Evolutionary conservation across 2,113 vertebrate species (phyloP).

Genomic region (Dasyprocta punctata): DNA sequence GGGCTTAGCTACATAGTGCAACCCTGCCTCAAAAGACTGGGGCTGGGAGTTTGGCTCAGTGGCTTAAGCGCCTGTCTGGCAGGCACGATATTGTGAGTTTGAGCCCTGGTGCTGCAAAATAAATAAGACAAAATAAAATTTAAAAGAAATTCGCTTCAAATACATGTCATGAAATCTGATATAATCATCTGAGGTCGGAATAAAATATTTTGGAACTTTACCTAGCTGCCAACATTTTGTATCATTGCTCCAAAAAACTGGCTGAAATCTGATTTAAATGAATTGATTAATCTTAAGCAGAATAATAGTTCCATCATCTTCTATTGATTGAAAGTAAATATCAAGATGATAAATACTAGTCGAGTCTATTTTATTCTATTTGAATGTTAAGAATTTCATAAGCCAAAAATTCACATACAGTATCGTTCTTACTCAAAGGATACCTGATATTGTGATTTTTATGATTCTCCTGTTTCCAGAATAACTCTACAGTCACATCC

Average conservation of each 20-base stretch:
- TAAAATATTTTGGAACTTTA: constrained; percentile 1
- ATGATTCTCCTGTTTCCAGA: constrained; percentile 37
- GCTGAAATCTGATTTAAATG: constrained; percentile 43
- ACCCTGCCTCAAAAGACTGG: too few relatives aligned
- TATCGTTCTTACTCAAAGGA: constrained; percentile 57
- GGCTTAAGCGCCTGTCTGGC: too few relatives aligned
- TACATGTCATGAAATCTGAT: not conserved
- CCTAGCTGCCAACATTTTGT: not conserved
- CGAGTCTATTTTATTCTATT: constrained; percentile 49
- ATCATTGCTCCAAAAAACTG: not conserved
- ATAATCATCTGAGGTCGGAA: not conserved
- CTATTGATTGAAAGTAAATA: constrained; percentile 71
- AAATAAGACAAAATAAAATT: constrained; percentile 31
- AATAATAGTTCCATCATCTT: not conserved
- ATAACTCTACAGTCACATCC: not conserved
- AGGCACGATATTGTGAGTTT: too few relatives aligned
- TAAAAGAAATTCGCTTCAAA: not conserved
- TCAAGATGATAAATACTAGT: constrained; percentile 59
- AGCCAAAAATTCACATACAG: constrained; percentile 46
- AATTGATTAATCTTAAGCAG: not conserved
- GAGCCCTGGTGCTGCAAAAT: too few relatives aligned
- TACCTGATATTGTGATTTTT: constrained; percentile 32
- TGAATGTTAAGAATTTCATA: constrained; percentile 71
- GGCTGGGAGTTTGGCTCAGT: too few relatives aligned
- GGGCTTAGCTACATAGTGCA: too few relatives aligned